A percentile compares a stretch with the other conserved stretches of the same genome.
phyloP scores from a whole-genome alignment of 1,140 invertebrate species.

The Rhopalosiphum maidis region DNA sequence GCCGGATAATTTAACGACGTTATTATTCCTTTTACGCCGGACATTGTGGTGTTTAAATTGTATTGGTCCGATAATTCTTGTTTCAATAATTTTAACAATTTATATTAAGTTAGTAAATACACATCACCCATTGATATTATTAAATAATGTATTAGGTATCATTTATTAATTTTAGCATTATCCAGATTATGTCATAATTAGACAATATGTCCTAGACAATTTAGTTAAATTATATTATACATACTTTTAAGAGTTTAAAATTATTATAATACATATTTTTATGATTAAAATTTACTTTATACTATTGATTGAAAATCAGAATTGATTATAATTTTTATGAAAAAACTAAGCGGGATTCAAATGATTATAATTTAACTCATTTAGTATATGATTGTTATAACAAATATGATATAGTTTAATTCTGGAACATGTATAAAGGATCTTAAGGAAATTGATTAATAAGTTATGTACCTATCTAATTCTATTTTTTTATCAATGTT shows the following conservation, averaged over 20 bases:
- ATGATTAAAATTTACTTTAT: not conserved
- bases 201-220: not conserved
- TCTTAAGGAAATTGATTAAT: not conserved
- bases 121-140: not conserved
- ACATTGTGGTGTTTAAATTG: constrained; percentile 65
- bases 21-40: constrained; percentile 67
- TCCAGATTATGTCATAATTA: not conserved
- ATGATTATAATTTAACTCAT: not conserved
- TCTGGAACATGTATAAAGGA: not conserved
- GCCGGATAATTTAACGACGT: constrained; percentile 72
- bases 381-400: not conserved
- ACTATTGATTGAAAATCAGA: not conserved
- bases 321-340: not conserved
- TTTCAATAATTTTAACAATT: not conserved
- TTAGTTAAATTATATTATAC: not conserved
- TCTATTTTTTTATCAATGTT: not conserved
- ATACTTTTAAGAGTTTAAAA: not conserved
- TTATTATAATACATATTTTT: not conserved
- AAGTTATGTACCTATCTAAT: not conserved
- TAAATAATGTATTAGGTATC: not conserved
- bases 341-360: not conserved
- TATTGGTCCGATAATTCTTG: constrained; percentile 52
- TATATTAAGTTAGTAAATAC: not conserved
- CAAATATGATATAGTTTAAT: not conserved
- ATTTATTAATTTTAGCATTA: not conserved